These are phyloP conservation scores for Chironomus striatipennis DNA, from an alignment of 1,140 invertebrate genomes.

Conservation along the genomic window DNA sequence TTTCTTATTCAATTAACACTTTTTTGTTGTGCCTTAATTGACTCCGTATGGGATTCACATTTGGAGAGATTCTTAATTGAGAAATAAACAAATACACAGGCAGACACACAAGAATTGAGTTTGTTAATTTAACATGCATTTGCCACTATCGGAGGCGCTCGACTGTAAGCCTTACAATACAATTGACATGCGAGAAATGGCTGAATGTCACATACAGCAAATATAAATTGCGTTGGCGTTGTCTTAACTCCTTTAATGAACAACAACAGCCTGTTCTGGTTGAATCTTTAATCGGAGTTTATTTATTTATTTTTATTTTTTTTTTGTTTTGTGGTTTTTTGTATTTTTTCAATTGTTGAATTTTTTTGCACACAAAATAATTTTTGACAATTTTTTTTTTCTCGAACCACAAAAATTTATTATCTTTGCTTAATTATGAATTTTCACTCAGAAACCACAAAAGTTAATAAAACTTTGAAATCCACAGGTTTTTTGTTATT, in stretches of 20 bases:
- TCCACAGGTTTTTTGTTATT: too few relatives aligned
- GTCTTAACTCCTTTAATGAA: neutral
- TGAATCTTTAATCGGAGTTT: too few relatives aligned
- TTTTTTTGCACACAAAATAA: too few relatives aligned
- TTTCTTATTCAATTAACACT: neutral
- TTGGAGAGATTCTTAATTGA: neutral
- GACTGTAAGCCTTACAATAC: neutral
- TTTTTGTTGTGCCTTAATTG: neutral
- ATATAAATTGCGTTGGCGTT: neutral
- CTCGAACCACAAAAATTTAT: too few relatives aligned
- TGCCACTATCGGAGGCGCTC: neutral
- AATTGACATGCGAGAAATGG: neutral
- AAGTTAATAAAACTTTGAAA: too few relatives aligned
- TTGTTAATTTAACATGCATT: slow-evolving; percentile 11
- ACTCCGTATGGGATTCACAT: neutral
- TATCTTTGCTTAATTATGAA: too few relatives aligned
- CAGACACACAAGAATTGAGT: neutral
- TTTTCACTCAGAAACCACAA: too few relatives aligned
- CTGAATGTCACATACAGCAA: neutral
- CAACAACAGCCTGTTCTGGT: neutral
- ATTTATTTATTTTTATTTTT: too few relatives aligned
- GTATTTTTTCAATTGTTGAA: too few relatives aligned
- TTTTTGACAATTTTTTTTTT: too few relatives aligned
- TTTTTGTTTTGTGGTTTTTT: too few relatives aligned
- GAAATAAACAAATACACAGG: neutral